A percentile compares a stretch with the other conserved stretches of the same genome.
phyloP scores from a whole-genome alignment of 1,140 invertebrate genomes.

The Cyphomyrmex costatus region DNA sequence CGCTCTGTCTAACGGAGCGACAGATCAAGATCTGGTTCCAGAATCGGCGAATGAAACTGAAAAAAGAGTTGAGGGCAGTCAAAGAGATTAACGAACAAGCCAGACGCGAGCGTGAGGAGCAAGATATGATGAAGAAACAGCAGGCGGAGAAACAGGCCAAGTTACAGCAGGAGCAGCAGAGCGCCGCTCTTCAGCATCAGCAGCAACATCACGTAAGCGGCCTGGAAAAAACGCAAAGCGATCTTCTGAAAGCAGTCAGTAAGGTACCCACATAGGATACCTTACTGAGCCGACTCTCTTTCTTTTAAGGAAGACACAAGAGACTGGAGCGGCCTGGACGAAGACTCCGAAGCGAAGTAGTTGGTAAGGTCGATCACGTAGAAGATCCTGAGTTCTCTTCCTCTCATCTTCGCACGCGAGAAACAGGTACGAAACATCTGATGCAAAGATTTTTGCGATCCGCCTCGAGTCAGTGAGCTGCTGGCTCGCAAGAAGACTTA shows the following conservation, averaged over 20 bases:
- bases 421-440: slow-evolving; percentile 53
- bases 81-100: slow-evolving; percentile 98
- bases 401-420: slow-evolving; percentile 50
- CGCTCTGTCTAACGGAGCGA: slow-evolving; percentile 97
- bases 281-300: slow-evolving; percentile 78
- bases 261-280: slow-evolving; percentile 89
- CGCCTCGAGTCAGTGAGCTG: slow-evolving; percentile 33
- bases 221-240: slow-evolving; percentile 89
- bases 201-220: slow-evolving; percentile 89
- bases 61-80: slow-evolving; percentile 97
- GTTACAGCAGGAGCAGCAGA: slow-evolving; percentile 88
- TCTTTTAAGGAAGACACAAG: slow-evolving; percentile 79
- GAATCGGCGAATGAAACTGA: slow-evolving; percentile 99
- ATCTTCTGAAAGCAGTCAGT: slow-evolving; percentile 89
- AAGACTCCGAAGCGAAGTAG: slow-evolving; percentile 67
- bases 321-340: slow-evolving; percentile 71
- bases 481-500: slow-evolving; percentile 23
- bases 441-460: slow-evolving; percentile 43
- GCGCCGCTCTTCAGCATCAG: slow-evolving; percentile 88
- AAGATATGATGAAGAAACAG: slow-evolving; percentile 96
- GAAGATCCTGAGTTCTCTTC: slow-evolving; percentile 57
- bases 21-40: slow-evolving; percentile 99
- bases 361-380: slow-evolving; percentile 59
- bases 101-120: slow-evolving; percentile 95
- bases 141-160: slow-evolving; percentile 94